These are phyloP conservation scores for Tipula vernalis DNA, from an alignment of 2,888 invertebrate species.

Conservation along the genomic window DNA sequence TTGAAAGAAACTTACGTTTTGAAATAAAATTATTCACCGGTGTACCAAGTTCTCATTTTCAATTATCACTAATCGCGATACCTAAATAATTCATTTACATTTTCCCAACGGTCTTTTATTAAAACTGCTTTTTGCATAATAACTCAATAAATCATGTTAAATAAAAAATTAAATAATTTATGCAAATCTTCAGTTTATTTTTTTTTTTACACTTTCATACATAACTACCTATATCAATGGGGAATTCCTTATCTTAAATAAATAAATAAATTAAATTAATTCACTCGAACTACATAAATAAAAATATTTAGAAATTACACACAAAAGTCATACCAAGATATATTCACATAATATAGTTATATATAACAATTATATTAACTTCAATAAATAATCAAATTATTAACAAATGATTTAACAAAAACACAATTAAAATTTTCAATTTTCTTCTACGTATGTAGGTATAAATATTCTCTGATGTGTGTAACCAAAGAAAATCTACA, in stretches of 20 bases:
- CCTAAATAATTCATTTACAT: too few species aligned
- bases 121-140: background rate
- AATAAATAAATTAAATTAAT: background rate
- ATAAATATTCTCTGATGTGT: background rate
- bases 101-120: background rate
- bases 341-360: background rate
- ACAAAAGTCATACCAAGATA: background rate
- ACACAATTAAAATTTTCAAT: background rate
- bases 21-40: too few species aligned
- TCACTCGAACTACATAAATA: background rate
- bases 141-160: background rate
- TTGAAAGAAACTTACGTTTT: too few species aligned
- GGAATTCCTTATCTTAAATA: background rate
- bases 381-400: background rate
- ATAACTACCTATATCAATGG: background rate
- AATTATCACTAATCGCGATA: too few species aligned
- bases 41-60: too few species aligned
- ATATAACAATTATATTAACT: background rate
- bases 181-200: background rate
- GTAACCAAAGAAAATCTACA: background rate
- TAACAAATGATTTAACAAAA: background rate
- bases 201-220: background rate
- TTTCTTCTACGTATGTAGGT: background rate
- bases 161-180: background rate
- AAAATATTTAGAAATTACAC: background rate